Evolutionary conservation across 2,888 invertebrate genomes (phyloP).

Genomic region (Dryocosmus kuriphilus): DNA sequence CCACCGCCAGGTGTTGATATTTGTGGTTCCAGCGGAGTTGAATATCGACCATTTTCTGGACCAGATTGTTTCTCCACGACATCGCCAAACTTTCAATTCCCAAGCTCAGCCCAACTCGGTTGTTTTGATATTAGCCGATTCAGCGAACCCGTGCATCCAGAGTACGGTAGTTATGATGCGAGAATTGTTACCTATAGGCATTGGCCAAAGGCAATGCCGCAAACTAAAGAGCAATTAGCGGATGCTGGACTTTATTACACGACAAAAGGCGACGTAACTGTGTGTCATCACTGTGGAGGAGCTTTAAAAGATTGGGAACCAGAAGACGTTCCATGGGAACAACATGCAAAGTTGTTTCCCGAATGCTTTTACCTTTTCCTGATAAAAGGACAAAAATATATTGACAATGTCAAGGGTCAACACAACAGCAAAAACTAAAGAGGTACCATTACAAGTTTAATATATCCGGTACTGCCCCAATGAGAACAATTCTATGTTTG

Average conservation of each 20-base stretch:
- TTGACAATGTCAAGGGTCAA: slow-evolving; percentile 82
- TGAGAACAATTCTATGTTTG: too few relatives aligned
- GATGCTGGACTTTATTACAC: slow-evolving; percentile 96
- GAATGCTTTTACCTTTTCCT: slow-evolving; percentile 90
- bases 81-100: slow-evolving; percentile 58
- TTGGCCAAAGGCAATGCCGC: slow-evolving; percentile 91
- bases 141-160: slow-evolving; percentile 83
- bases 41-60: slow-evolving; percentile 74
- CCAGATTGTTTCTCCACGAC: slow-evolving; percentile 63
- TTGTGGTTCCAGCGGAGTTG: too few relatives aligned
- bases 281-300: slow-evolving; percentile 96
- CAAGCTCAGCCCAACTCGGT: slow-evolving; percentile 68
- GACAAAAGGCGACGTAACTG: slow-evolving; percentile 92
- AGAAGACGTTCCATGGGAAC: slow-evolving; percentile 94
- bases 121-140: slow-evolving; percentile 73
- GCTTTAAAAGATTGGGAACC: slow-evolving; percentile 96
- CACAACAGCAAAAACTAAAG: slow-evolving; percentile 74
- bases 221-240: slow-evolving; percentile 88
- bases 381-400: slow-evolving; percentile 89
- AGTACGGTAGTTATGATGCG: slow-evolving; percentile 85
- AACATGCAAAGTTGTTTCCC: slow-evolving; percentile 96
- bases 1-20: too few relatives aligned
- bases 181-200: slow-evolving; percentile 85
- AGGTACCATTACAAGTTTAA: slow-evolving; percentile 62
- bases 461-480: too few relatives aligned